Base-by-base conservation (phyloP, 2,888 invertebrate species). In the Pilophorus perplexus region DNA sequence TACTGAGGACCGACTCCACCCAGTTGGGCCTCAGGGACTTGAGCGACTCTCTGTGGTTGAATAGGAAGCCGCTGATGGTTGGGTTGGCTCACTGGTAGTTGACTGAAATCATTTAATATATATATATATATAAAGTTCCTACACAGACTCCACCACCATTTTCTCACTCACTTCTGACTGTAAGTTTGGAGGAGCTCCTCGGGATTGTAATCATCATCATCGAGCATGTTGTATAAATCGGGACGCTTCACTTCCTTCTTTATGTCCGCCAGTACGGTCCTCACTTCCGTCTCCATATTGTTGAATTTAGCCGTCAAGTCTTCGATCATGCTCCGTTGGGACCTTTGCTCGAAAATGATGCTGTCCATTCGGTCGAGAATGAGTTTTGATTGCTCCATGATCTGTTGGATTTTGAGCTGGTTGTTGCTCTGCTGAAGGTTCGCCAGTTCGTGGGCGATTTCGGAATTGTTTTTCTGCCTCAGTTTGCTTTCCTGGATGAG, bases 141-240 rank as follows among this genome's bases (percentile, higher is more conserved):
- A n/a, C n/a, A n/a, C n/a, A n/a, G n/a, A n/a, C n/a, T n/a, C n/a
- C n/a, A n/a, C n/a, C n/a, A n/a, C n/a, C n/a, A n/a, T n/a, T n/a
- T n/a, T n/a, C n/a, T n/a, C n/a, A n/a, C n/a, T n/a, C n/a, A n/a
- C n/a, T n/a, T n/a, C n/a, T n/a, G n/a, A n/a, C n/a, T n/a, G n/a
- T 66, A 67, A 55, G 69, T 73, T 54, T 78, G 75, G 23, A 79
- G 78, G 75, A 79, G 81, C 69, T 74, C 78, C 72, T 73, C 77
- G 65, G 71, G 81, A 1, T 3, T n/a, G 71, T 81, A 70, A 22
- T 72, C 71, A 14, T 72, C 72, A 20, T 71, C 71, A 14, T 70
- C 71, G 27, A 71, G 64, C 52, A 71, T 67, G 40, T 69, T 70
- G 59, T 69, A 71, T 28, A 71, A 50, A 46, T 72, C 72, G 14